These are phyloP conservation scores for Molossus alvarezi DNA, from an alignment of 2,797 vertebrate genomes.

Conservation along the genomic window DNA sequence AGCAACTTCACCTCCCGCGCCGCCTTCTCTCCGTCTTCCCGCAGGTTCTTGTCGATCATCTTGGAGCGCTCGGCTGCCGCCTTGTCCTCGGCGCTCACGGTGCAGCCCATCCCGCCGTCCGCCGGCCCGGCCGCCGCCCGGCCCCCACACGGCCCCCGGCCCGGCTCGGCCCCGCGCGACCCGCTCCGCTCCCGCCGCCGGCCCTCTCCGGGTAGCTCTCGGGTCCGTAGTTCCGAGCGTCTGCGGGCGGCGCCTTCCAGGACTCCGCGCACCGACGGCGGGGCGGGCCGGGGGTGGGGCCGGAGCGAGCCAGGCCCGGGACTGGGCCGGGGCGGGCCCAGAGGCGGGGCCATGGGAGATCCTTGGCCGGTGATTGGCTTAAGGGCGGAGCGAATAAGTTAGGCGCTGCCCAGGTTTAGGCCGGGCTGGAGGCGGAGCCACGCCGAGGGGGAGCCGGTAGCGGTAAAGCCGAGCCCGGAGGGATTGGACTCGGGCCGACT, in stretches of 20 bases:
- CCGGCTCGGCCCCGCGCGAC: constrained; percentile 78
- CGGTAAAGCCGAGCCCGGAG: neutral
- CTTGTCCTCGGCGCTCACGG: constrained; percentile 98
- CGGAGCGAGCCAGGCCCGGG: neutral
- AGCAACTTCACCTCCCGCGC: constrained; percentile 98
- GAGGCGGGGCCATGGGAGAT: neutral
- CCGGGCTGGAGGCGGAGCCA: constrained; percentile 66
- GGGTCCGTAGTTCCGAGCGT: constrained; percentile 71
- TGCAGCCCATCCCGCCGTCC: constrained; percentile 96
- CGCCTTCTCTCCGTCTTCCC: constrained; percentile 98
- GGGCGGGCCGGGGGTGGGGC: constrained; percentile 75
- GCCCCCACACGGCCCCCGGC: constrained; percentile 82
- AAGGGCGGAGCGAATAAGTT: constrained; percentile 29
- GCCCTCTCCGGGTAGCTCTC: constrained; percentile 38
- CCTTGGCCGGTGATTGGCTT: constrained; percentile 54
- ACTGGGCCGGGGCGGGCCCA: neutral
- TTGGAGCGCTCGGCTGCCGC: constrained; percentile 98
- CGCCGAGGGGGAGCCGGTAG: fast-evolving
- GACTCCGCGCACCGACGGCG: constrained; percentile 78
- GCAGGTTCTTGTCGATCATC: constrained; percentile 99
- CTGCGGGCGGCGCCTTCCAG: constrained; percentile 79
- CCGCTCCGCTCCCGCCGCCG: constrained; percentile 72
- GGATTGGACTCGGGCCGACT: neutral
- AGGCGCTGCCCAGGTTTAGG: neutral
- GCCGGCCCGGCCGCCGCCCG: constrained; percentile 83